Evolutionary conservation across 30 jellyfish, hydroid and myxozoan genomes (phyloP), one percentile per base, ranked within the genome.

Genomic region (Aurelia coerulea): DNA sequence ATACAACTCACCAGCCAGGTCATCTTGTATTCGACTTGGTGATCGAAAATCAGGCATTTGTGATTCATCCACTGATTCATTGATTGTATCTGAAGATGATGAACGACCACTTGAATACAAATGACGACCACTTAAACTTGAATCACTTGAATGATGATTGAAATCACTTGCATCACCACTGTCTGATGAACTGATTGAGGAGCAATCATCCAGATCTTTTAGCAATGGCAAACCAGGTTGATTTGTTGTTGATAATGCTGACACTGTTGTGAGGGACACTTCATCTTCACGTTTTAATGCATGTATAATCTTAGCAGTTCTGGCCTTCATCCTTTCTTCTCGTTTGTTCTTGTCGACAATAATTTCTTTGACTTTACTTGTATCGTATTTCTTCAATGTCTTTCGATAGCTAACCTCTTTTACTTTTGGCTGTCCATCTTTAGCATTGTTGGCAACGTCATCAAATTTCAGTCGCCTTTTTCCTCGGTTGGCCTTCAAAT

Each of bases 21-120:
- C 80, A 32, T 83, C 80, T 62, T 83, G 92, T 18, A 83, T 83
- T 18, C 92, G 59, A 39, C 92, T 83, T 29, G 92, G 92, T 54
- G 92, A 83, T 42, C 86, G 67, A 59, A 83, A 83, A 60, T 83
- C 86, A 15, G 92, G 92, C 92, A 83, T 83, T 32, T 83, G 80
- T 10, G 68, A 65, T 15, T 83, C 84, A 5, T 71, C 78, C 33
- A 83, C 77, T 23, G 92, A 83, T 46, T 73, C 85, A 60, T 71
- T 83, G 72, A 83, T 70, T 42, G 92, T 70, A 59, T 83, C 92
- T 15, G 92, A 70, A 4, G 92, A 83, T 12, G 85, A 17, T 7
- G 56, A 46, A 46, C 56, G 56, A 32, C 63, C 75, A 29, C 73
- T 69, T 31, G 91, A 81, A 67, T 69, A 71, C 74, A 42, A 8